Conservation (phyloP, 2,888 invertebrate genomes). For the Buathra laborator region DNA sequence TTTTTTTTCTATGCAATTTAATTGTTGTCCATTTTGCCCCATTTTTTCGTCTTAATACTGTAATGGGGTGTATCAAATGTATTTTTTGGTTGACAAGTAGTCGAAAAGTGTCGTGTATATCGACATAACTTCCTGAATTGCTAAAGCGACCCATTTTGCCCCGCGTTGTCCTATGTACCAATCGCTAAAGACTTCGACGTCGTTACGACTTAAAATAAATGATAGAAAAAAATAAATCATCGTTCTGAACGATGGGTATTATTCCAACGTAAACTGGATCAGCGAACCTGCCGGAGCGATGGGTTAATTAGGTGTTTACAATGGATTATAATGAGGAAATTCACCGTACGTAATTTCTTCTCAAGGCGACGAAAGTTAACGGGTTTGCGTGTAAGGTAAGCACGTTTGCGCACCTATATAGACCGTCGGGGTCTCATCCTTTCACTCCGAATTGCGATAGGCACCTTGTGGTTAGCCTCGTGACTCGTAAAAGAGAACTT, state of each 20-base stretch:
- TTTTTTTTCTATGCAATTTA: too few species aligned
- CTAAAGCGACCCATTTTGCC: too few species aligned
- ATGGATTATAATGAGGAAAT: slow-evolving; percentile 33
- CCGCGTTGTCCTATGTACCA: too few species aligned
- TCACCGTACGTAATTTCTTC: slow-evolving; percentile 7
- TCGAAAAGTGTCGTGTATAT: too few species aligned
- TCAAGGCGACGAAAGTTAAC: slow-evolving; percentile 42
- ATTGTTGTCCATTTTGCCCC: too few species aligned
- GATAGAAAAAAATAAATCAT: too few species aligned
- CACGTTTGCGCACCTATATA: neutral
- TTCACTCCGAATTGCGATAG: slow-evolving; percentile 60
- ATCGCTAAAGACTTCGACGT: too few species aligned
- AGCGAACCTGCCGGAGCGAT: neutral
- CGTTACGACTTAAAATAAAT: too few species aligned
- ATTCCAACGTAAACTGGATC: neutral
- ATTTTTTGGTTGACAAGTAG: too few species aligned
- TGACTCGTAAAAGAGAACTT: slow-evolving; percentile 49
- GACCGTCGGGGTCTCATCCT: slow-evolving; percentile 54
- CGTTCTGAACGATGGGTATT: neutral
- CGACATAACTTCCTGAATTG: too few species aligned
- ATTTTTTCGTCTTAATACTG: too few species aligned
- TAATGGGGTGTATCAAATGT: too few species aligned
- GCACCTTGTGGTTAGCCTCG: slow-evolving; percentile 26
- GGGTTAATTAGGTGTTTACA: slow-evolving; percentile 19
- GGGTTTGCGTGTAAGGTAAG: slow-evolving; percentile 16